Evolutionary conservation across 2,797 vertebrate species (phyloP).

Genomic region (Sebastes taczanowskii): DNA sequence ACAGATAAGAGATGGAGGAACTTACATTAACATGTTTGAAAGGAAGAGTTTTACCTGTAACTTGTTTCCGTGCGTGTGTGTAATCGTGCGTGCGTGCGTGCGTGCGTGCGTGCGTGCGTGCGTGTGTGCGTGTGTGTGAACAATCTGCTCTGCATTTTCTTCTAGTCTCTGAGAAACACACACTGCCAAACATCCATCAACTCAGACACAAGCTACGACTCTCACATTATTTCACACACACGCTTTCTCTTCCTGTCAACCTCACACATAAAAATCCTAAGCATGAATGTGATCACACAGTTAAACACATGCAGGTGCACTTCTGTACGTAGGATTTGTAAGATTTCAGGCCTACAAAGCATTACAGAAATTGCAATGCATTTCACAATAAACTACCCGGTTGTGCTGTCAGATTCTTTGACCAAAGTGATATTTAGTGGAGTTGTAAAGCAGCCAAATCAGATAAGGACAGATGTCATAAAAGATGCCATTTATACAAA

Average conservation of each 20-base stretch:
- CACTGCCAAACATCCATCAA: neutral
- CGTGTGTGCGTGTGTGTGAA: neutral
- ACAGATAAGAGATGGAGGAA: neutral
- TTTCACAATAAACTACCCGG: neutral
- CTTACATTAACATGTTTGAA: neutral
- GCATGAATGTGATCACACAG: neutral
- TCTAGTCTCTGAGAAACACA: neutral
- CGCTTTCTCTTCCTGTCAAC: neutral
- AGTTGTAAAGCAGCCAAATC: neutral
- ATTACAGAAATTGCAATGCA: fast-evolving
- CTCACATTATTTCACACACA: neutral
- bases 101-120: too few relatives aligned
- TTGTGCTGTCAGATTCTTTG: neutral
- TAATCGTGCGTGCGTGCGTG: too few relatives aligned
- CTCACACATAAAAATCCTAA: neutral
- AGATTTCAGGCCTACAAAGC: neutral
- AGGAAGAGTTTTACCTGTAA: neutral
- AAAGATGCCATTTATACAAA: neutral
- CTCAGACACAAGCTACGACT: neutral
- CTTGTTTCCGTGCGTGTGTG: too few relatives aligned
- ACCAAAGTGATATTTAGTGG: neutral
- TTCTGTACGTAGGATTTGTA: neutral
- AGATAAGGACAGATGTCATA: neutral
- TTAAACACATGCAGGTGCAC: constrained; percentile 1
- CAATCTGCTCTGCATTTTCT: constrained; percentile 13